These are phyloP conservation scores for Dynastes tityus DNA, from an alignment of 2,888 invertebrate genomes.

Conservation along the genomic window DNA sequence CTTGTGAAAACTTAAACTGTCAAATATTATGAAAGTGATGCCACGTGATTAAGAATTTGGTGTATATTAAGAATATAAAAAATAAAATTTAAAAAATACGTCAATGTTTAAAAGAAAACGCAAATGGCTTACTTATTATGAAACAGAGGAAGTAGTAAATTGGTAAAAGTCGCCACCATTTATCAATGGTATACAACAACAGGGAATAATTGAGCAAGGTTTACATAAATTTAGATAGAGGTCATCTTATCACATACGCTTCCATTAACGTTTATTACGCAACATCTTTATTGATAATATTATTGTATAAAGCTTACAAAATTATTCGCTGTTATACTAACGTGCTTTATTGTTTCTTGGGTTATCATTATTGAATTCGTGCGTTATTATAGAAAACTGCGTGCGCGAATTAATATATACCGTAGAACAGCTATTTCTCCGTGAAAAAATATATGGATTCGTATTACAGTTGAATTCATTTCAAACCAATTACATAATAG, in stretches of 20 bases:
- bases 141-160: neutral
- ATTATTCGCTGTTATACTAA: conserved; percentile 23
- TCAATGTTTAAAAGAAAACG: too few relatives aligned
- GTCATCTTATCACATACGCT: conserved; percentile 32
- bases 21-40: too few relatives aligned
- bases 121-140: too few relatives aligned
- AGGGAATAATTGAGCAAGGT: conserved; percentile 19
- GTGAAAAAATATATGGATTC: conserved; percentile 6
- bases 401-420: neutral
- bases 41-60: too few relatives aligned
- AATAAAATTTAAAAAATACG: neutral
- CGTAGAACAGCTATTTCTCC: neutral
- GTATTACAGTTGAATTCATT: conserved; percentile 13
- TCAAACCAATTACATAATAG: conserved; percentile 3
- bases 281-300: conserved; percentile 5
- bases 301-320: conserved; percentile 17
- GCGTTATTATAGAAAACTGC: conserved; percentile 3
- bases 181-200: conserved; percentile 2
- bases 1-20: too few relatives aligned
- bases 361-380: conserved; percentile 3
- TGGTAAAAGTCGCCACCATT: neutral
- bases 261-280: neutral
- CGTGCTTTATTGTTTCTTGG: neutral
- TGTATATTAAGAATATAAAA: too few relatives aligned
- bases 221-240: conserved; percentile 17